Conservation (phyloP, 1,140 invertebrate species). For the Ceratina japonica region DNA sequence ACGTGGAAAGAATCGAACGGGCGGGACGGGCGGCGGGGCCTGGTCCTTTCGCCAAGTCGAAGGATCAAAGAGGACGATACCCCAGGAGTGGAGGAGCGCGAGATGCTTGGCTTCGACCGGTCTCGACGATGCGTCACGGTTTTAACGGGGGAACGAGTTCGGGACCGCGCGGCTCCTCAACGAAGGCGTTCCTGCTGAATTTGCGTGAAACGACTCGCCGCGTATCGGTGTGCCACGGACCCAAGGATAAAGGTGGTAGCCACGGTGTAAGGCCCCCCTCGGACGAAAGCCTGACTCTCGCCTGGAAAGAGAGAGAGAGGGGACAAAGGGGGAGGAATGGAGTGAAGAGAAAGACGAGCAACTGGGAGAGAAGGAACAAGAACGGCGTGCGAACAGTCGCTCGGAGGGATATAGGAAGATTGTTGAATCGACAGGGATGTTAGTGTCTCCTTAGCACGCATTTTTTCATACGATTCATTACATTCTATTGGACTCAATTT, state of each 20-base stretch:
- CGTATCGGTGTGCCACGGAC: conserved; percentile 56
- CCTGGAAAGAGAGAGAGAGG: background rate
- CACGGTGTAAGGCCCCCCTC: conserved; percentile 23
- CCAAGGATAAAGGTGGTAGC: conserved; percentile 63
- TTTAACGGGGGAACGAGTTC: conserved; percentile 66
- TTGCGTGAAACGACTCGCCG: conserved; percentile 75
- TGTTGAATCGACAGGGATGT: too few relatives aligned
- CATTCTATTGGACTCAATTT: too few relatives aligned
- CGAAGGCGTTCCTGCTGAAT: conserved; percentile 68
- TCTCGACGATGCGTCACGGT: conserved; percentile 69
- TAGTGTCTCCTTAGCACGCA: too few relatives aligned
- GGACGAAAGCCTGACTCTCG: conserved; percentile 18
- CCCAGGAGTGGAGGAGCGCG: conserved; percentile 47
- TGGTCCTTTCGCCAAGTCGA: conserved; percentile 60
- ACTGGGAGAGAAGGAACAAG: background rate
- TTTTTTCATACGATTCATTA: too few relatives aligned
- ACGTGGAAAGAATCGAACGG: conserved; percentile 69
- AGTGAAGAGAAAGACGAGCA: background rate
- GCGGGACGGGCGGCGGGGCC: conserved; percentile 16
- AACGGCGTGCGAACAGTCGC: too few relatives aligned
- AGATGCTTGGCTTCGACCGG: conserved; percentile 61
- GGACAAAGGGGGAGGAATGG: conserved; percentile 10
- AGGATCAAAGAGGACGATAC: conserved; percentile 72
- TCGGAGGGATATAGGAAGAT: too few relatives aligned
- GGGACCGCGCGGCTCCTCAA: conserved; percentile 31